Conservation (phyloP, 2,888 invertebrate genomes). For the Coelogynopora nodosa region DNA sequence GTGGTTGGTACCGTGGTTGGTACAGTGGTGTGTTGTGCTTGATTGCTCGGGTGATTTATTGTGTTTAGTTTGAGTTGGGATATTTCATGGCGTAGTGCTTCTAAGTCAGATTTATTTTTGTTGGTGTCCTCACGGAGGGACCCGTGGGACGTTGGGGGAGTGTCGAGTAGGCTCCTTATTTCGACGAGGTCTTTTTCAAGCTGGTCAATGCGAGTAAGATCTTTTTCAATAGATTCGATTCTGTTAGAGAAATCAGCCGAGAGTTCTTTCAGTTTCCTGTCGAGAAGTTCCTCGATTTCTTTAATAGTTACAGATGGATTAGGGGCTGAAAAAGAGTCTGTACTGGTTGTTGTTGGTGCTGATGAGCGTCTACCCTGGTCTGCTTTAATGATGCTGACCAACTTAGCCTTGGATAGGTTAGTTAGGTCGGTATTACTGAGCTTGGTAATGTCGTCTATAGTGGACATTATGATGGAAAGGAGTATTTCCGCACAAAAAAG, state of each 20-base stretch:
- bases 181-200: neutral
- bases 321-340: neutral
- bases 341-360: slow-evolving; percentile 12
- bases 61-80: slow-evolving; percentile 25
- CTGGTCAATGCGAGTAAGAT: neutral
- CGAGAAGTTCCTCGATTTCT: slow-evolving; percentile 21
- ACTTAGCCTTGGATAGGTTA: slow-evolving; percentile 28
- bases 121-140: neutral
- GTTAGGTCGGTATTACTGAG: slow-evolving; percentile 29
- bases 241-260: slow-evolving; percentile 21
- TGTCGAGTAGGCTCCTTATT: slow-evolving; percentile 25
- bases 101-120: slow-evolving; percentile 24
- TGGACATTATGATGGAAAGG: slow-evolving; percentile 25
- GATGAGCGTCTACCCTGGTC: slow-evolving; percentile 29
- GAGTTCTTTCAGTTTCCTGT: slow-evolving; percentile 19
- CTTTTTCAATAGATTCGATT: slow-evolving; percentile 25
- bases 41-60: slow-evolving; percentile 8
- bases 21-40: neutral
- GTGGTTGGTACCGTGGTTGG: slow-evolving; percentile 11
- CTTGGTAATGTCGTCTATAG: slow-evolving; percentile 13
- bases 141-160: neutral
- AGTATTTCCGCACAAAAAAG: neutral
- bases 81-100: slow-evolving; percentile 28
- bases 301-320: slow-evolving; percentile 21
- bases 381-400: slow-evolving; percentile 27